phyloP scores from a whole-genome alignment of 2,113 vertebrate species.

The Cryptomyrus ogoouensis region DNA sequence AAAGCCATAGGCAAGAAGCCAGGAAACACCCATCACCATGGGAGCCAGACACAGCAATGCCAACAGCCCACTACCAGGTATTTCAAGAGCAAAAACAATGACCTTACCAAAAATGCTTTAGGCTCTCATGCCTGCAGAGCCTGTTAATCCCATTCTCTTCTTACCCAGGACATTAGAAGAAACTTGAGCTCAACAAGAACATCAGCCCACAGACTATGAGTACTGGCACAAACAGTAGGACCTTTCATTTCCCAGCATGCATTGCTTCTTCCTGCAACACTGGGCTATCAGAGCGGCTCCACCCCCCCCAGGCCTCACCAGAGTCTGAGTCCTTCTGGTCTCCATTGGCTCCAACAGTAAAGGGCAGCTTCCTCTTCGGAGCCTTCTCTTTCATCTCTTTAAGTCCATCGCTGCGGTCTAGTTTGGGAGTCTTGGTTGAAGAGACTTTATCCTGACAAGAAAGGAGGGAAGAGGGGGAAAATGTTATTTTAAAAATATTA shows the following conservation, averaged over 20 bases:
- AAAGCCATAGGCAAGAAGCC: background rate
- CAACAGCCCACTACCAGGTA: slow-evolving; percentile 12
- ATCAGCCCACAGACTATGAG: background rate
- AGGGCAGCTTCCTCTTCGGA: slow-evolving; percentile 93
- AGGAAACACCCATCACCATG: background rate
- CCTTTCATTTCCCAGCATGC: slow-evolving; percentile 25
- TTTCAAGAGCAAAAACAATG: slow-evolving; percentile 41
- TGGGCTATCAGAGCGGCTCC: background rate
- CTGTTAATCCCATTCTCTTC: slow-evolving; percentile 26
- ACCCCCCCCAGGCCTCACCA: slow-evolving; percentile 60
- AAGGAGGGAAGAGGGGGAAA: slow-evolving; percentile 1
- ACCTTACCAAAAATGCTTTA: slow-evolving; percentile 46
- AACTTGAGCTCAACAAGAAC: background rate
- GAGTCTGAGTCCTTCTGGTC: slow-evolving; percentile 99
- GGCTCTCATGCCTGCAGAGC: slow-evolving; percentile 35
- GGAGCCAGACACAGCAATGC: background rate
- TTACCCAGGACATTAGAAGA: slow-evolving; percentile 21
- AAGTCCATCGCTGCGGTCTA: slow-evolving; percentile 91
- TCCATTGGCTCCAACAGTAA: slow-evolving; percentile 95
- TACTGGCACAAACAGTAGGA: slow-evolving; percentile 13
- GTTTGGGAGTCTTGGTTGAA: slow-evolving; percentile 96
- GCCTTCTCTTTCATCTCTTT: slow-evolving; percentile 98
- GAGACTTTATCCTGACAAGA: slow-evolving; percentile 90
- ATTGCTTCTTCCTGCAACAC: slow-evolving; percentile 18
- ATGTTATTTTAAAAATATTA: background rate